A percentile compares a stretch with the other conserved stretches of the same genome.
Evolutionary conservation across 2,113 vertebrate genomes (phyloP).

Genomic region (Emydocephalus ijimae): DNA sequence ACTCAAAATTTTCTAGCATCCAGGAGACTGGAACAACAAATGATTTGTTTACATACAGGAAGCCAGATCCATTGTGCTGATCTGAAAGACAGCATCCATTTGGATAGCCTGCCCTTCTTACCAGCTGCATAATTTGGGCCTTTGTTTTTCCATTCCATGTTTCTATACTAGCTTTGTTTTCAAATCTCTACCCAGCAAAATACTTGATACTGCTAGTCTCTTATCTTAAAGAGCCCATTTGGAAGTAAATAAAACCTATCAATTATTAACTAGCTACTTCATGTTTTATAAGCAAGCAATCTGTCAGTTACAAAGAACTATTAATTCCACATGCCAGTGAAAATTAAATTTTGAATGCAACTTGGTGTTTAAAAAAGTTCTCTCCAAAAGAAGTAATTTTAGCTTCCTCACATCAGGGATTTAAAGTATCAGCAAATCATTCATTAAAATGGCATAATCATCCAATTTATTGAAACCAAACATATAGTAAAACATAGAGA

Average conservation of each 20-base stretch:
- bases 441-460: neutral
- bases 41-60: neutral
- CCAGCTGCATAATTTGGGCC: neutral
- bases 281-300: neutral
- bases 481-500: neutral
- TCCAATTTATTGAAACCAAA: conserved; percentile 7
- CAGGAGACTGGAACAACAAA: neutral
- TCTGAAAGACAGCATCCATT: neutral
- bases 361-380: neutral
- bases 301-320: neutral
- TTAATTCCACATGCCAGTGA: neutral
- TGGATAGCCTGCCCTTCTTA: neutral
- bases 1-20: neutral
- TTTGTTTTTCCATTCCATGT: neutral
- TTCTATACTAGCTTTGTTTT: neutral
- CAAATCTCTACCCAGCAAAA: neutral
- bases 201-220: neutral
- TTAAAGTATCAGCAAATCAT: neutral
- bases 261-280: neutral
- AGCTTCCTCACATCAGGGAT: neutral
- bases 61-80: neutral
- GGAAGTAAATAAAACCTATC: neutral
- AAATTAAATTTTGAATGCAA: neutral
- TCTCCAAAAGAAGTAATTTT: neutral
- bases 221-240: neutral